Evolutionary conservation across 92 coral and sea anemone species (phyloP).

Genomic region (Phenganax subtilis): DNA sequence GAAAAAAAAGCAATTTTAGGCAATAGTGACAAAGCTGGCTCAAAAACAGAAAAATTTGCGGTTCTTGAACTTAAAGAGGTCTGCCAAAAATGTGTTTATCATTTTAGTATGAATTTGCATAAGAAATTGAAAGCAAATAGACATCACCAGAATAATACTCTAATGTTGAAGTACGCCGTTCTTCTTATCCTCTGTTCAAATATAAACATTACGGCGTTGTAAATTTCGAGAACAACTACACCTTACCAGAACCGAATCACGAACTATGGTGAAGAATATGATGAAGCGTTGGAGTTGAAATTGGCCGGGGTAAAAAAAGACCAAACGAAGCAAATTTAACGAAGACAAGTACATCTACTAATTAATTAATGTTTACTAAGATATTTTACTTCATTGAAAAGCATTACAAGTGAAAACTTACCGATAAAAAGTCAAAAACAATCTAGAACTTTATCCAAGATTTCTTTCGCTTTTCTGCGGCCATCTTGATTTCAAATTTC

Average conservation of each 20-base stretch:
- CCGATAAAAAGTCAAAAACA: background rate
- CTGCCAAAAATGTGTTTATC: background rate
- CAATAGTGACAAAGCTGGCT: too few species aligned
- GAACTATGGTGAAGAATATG: too few species aligned
- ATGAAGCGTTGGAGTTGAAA: background rate
- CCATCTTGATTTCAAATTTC: constrained; percentile 18
- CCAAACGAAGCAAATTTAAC: background rate
- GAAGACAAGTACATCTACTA: background rate
- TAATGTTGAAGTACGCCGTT: background rate
- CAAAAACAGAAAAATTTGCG: too few species aligned
- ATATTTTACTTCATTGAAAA: background rate
- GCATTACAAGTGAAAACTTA: background rate
- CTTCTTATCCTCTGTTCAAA: background rate
- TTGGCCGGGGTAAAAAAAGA: background rate
- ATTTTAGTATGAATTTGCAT: background rate
- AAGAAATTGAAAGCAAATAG: background rate
- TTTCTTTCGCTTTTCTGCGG: background rate
- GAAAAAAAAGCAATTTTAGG: too few species aligned
- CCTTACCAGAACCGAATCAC: too few species aligned
- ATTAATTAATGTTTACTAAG: background rate
- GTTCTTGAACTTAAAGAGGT: too few species aligned
- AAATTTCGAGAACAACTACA: too few species aligned
- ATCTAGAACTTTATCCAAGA: background rate
- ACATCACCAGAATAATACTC: background rate
- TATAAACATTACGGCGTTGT: background rate